Base-by-base conservation (phyloP, 2,113 vertebrate genomes). In the Sigmodon hispidus region DNA sequence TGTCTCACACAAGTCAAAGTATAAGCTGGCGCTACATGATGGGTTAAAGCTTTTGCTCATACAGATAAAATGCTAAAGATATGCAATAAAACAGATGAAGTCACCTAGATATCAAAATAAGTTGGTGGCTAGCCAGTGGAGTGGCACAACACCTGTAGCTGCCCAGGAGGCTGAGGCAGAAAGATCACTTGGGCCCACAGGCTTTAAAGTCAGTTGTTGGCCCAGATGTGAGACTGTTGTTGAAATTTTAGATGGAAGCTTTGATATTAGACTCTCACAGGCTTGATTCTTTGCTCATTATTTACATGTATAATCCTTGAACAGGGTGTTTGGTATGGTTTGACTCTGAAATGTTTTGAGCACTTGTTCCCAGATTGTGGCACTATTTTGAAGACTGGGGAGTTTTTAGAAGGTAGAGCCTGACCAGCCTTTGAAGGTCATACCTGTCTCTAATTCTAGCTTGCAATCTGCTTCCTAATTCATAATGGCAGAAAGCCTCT, bases 211-310 rank as follows among this genome's bases (percentile, higher is more conserved):
- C 31, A 17, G 4, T 67, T 91, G 17, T 79, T 95, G 43, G 43
- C 72, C 70, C 88, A 87, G 59, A 77, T 70, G 40, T 69, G 75
- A 94, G 57, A 89, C 36, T 52, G 57, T 22, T 55, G 26, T 73
- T 91, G 59, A n/a, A 7, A 75, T 93, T 83, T 95, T 21, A 91
- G 61, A 93, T 29, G 67, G 81, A 95, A 59, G 21, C 19, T 92
- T 91, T 67, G 34, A 48, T 79, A 59, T 94, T 67, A 73, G 43
- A 75, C 55, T 59, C 43, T 76, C 31, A 50, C 70, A 59, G 34
- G 4, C 89, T 87, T 63, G 29, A 15, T 73, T 86, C 48, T 89
- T 59, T 87, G 57, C 69, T 50, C 22, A 72, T 34, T 50, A 81
- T 34, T 69, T 88, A 61, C 2, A 45, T 31, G n/a, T 19, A 15